phyloP scores from a whole-genome alignment of 2,113 vertebrate species.

The Butorides virescens region DNA sequence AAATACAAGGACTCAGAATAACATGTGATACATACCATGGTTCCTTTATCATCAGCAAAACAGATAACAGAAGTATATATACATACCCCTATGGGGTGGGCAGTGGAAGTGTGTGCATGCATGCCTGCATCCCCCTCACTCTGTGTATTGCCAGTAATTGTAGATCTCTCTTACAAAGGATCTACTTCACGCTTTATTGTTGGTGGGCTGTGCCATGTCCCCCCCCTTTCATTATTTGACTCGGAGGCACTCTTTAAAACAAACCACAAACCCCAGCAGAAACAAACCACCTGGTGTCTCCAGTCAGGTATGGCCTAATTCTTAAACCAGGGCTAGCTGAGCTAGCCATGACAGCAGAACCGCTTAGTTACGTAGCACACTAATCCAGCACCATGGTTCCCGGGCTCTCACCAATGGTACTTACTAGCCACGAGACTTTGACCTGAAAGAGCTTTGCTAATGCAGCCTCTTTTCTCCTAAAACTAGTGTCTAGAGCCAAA shows the following conservation, averaged over 20 bases:
- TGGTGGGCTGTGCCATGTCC: too few relatives aligned
- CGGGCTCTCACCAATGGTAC: neutral
- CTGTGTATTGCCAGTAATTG: neutral
- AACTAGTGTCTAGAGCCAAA: neutral
- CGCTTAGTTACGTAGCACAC: neutral
- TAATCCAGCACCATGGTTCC: neutral
- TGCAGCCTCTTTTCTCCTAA: neutral
- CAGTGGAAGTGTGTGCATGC: neutral
- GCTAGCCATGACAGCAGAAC: neutral
- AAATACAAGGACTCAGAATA: neutral
- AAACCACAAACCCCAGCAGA: neutral
- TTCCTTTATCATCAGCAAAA: neutral
- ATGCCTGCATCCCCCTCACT: neutral
- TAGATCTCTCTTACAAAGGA: neutral
- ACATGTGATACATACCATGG: accelerated
- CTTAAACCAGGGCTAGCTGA: neutral
- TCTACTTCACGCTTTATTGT: neutral
- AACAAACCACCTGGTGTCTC: neutral
- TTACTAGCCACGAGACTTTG: neutral
- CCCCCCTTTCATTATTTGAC: neutral
- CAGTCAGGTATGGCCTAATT: conserved; percentile 13
- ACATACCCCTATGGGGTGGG: too few relatives aligned
- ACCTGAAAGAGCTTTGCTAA: neutral
- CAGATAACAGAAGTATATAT: too few relatives aligned
- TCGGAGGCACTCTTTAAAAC: neutral